These are phyloP conservation scores for Diabrotica undecimpunctata DNA, from an alignment of 1,140 invertebrate genomes.

Conservation along the genomic window DNA sequence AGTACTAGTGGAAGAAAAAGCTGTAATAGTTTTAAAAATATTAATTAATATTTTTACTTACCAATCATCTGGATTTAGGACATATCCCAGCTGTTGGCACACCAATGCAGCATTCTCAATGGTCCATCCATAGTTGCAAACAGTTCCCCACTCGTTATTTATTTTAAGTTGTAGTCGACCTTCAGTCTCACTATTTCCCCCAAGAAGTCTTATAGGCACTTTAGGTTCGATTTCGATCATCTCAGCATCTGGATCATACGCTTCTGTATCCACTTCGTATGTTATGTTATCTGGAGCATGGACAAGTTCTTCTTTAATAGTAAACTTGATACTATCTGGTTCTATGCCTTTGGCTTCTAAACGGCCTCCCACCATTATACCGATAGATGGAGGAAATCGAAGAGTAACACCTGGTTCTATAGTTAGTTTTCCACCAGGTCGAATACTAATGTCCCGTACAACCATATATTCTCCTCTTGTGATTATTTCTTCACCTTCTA, in stretches of 20 bases:
- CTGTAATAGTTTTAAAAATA: too few relatives aligned
- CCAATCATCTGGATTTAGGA: slow-evolving; percentile 91
- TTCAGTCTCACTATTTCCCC: slow-evolving; percentile 69
- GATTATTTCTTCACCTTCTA: slow-evolving; percentile 79
- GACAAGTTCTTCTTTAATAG: slow-evolving; percentile 68
- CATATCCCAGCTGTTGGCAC: slow-evolving; percentile 92
- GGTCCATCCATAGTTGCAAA: slow-evolving; percentile 96
- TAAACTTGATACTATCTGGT: slow-evolving; percentile 74
- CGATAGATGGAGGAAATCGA: slow-evolving; percentile 83
- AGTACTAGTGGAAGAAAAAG: too few relatives aligned
- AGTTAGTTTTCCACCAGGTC: slow-evolving; percentile 81
- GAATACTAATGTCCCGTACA: slow-evolving; percentile 84
- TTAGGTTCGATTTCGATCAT: slow-evolving; percentile 53
- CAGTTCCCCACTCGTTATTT: slow-evolving; percentile 88
- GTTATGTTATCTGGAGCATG: slow-evolving; percentile 61
- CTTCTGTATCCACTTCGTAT: slow-evolving; percentile 53
- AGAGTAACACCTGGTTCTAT: slow-evolving; percentile 84
- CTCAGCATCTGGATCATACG: slow-evolving; percentile 50
- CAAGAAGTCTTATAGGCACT: slow-evolving; percentile 70
- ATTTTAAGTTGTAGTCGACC: slow-evolving; percentile 78
- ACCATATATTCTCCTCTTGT: slow-evolving; percentile 78
- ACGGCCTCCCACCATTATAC: slow-evolving; percentile 93
- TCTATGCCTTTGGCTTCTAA: slow-evolving; percentile 76
- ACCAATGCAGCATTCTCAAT: slow-evolving; percentile 87
- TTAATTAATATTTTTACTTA: slow-evolving; percentile 38